Conservation (phyloP, 2,888 invertebrate species). For the Branchellion lobata region DNA sequence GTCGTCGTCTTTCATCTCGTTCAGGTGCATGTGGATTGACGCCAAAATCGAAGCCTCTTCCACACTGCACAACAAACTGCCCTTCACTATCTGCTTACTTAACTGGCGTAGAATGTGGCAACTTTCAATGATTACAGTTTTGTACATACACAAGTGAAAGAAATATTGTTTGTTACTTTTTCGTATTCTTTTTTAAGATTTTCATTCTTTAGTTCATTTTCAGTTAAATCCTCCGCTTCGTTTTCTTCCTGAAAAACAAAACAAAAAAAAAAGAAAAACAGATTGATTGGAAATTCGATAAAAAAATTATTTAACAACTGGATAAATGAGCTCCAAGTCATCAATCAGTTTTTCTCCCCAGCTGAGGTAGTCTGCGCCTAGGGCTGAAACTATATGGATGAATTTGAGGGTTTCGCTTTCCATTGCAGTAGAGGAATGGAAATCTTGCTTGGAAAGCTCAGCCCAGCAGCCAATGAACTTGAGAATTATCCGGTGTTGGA, state of each 20-base stretch:
- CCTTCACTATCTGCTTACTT: constrained; percentile 67
- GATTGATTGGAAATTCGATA: not conserved
- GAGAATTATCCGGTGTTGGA: constrained; percentile 58
- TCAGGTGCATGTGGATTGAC: constrained; percentile 69
- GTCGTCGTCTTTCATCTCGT: constrained; percentile 58
- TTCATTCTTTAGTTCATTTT: constrained; percentile 5
- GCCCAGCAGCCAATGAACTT: constrained; percentile 60
- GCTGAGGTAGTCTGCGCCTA: constrained; percentile 66
- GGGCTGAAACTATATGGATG: constrained; percentile 64
- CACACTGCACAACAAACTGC: constrained; percentile 68
- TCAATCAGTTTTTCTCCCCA: constrained; percentile 62
- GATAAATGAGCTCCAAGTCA: constrained; percentile 54
- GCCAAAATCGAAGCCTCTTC: constrained; percentile 70
- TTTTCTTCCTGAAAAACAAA: not conserved
- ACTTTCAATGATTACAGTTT: constrained; percentile 2
- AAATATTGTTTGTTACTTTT: constrained; percentile 4
- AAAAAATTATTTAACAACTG: not conserved
- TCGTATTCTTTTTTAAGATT: constrained; percentile 12
- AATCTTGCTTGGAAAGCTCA: constrained; percentile 56
- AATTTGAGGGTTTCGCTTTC: constrained; percentile 66
- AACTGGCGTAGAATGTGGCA: too few relatives aligned
- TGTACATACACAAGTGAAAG: constrained; percentile 7
- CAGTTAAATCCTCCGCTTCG: not conserved
- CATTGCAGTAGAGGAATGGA: constrained; percentile 55
- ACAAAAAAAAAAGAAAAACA: not conserved